Conservation (phyloP, 2,113 vertebrate genomes). For the Prochilodus magdalenae region DNA sequence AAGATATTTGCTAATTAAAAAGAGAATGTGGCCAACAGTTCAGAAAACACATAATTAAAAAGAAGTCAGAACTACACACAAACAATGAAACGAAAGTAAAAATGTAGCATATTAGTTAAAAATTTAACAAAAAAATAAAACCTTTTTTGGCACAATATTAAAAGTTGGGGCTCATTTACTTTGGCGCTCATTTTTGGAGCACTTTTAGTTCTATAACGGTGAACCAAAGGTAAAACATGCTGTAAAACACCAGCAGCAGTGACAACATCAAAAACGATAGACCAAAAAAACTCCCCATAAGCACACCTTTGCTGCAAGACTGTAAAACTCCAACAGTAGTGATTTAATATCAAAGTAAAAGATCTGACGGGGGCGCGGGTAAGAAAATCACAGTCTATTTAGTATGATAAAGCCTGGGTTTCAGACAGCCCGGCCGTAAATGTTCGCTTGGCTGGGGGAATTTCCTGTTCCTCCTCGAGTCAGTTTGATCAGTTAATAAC, state of each 20-base stretch:
- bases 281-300: background rate
- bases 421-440: constrained; percentile 28
- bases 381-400: constrained; percentile 41
- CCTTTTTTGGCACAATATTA: too few species aligned
- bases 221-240: background rate
- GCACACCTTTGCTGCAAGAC: background rate
- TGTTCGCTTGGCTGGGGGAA: constrained; percentile 41
- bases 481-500: constrained; percentile 62
- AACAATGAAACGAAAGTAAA: too few species aligned
- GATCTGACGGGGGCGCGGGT: constrained; percentile 24
- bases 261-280: background rate
- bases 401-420: constrained; percentile 35
- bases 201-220: background rate
- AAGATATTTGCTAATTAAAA: too few species aligned
- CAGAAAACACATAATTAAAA: too few species aligned
- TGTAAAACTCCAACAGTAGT: constrained; percentile 7
- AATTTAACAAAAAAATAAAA: background rate
- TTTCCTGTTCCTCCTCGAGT: constrained; percentile 49
- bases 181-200: too few species aligned
- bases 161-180: too few species aligned
- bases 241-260: background rate
- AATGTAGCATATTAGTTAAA: too few species aligned
- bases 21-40: too few species aligned
- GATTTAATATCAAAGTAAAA: constrained; percentile 45
- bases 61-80: too few species aligned